phyloP scores from a whole-genome alignment of 2,797 vertebrate genomes.

The Oophaga sylvatica region DNA sequence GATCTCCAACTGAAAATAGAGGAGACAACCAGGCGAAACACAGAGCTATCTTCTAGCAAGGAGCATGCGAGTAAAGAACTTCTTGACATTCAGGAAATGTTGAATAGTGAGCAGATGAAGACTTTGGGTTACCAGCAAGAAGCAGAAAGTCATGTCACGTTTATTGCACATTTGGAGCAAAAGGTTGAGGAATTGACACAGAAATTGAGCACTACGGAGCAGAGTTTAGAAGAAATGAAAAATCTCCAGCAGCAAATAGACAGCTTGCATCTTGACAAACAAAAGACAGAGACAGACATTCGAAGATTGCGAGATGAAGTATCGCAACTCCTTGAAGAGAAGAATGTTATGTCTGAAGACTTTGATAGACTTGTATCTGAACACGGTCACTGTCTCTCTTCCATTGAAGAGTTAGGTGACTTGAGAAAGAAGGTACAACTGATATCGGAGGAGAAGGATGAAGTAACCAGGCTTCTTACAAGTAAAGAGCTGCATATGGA shows the following conservation, averaged over 20 bases:
- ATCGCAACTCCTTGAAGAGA: constrained; percentile 70
- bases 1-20: constrained; percentile 75
- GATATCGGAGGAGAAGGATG: constrained; percentile 69
- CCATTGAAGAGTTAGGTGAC: constrained; percentile 69
- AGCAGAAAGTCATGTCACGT: constrained; percentile 6
- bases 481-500: constrained; percentile 67
- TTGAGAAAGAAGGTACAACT: constrained; percentile 70
- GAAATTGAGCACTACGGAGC: constrained; percentile 68
- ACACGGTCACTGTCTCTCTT: constrained; percentile 63
- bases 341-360: constrained; percentile 66
- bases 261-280: constrained; percentile 71
- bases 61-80: constrained; percentile 70
- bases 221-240: constrained; percentile 67
- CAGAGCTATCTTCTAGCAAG: constrained; percentile 69
- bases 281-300: constrained; percentile 69
- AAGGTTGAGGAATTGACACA: neutral
- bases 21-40: constrained; percentile 73
- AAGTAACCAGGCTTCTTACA: constrained; percentile 68
- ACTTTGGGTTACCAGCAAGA: constrained; percentile 39
- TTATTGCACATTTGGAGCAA: constrained; percentile 33
- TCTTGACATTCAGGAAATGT: constrained; percentile 69
- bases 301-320: constrained; percentile 72
- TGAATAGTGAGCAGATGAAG: constrained; percentile 67
- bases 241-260: constrained; percentile 74
- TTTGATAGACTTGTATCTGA: constrained; percentile 66